A percentile compares a stretch with the other conserved stretches of the same genome.
These are phyloP conservation scores for Ormyrus nitidulus DNA, from an alignment of 2,888 invertebrate species.

Conservation along the genomic window DNA sequence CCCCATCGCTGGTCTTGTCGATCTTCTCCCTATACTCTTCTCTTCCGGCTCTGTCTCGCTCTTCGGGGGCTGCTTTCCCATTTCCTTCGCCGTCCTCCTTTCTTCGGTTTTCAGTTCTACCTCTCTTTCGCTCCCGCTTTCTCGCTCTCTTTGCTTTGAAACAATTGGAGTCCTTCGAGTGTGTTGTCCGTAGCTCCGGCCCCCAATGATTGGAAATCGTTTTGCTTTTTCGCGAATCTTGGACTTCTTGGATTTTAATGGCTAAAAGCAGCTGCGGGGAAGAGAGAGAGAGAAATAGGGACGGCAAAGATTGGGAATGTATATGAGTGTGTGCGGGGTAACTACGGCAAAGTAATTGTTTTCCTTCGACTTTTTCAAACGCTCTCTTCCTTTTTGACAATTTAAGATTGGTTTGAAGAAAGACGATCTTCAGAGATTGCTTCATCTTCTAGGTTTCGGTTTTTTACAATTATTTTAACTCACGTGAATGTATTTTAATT, in stretches of 20 bases:
- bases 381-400: no score
- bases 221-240: slow-evolving; percentile 1
- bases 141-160: slow-evolving; percentile 34
- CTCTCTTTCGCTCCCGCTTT: slow-evolving; percentile 16
- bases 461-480: no score
- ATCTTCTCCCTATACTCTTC: slow-evolving; percentile 10
- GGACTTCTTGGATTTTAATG: slow-evolving; percentile 44
- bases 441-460: no score
- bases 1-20: slow-evolving; percentile 8
- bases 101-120: slow-evolving; percentile 1
- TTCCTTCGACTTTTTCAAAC: not conserved
- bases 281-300: not conserved
- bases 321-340: not conserved
- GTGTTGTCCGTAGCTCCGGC: not conserved
- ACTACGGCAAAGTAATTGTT: not conserved
- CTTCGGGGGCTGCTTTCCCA: slow-evolving; percentile 24
- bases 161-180: slow-evolving; percentile 38
- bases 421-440: no score
- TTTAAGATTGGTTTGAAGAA: no score
- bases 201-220: slow-evolving; percentile 50
- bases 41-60: not conserved
- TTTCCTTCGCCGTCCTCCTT: slow-evolving; percentile 41
- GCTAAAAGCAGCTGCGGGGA: not conserved
- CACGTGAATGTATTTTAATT: no score
- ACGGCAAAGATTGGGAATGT: no score